These are phyloP conservation scores for Garrulus glandarius DNA, from an alignment of 2,797 vertebrate genomes.

Conservation along the genomic window DNA sequence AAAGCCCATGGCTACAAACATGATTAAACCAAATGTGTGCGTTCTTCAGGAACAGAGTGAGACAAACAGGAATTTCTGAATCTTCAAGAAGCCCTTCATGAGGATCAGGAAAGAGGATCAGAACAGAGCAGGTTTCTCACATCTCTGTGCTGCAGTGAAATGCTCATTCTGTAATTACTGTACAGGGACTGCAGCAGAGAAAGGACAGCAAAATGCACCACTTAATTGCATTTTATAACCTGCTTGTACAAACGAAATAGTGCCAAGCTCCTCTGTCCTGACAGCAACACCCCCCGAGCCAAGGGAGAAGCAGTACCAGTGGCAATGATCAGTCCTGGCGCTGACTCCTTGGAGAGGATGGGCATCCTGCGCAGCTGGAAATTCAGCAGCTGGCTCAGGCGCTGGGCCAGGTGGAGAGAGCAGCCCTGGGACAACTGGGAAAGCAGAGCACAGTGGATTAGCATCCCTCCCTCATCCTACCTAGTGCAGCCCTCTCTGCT, in stretches of 20 bases:
- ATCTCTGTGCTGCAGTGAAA: not conserved
- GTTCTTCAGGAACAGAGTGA: not conserved
- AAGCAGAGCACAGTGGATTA: not conserved
- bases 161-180: not conserved
- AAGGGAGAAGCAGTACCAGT: conserved; percentile 78
- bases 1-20: not conserved
- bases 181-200: not conserved
- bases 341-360: conserved; percentile 95
- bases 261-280: not conserved
- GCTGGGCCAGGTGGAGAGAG: conserved; percentile 94
- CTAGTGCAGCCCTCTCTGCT: not conserved
- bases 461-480: not conserved
- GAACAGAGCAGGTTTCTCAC: not conserved
- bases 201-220: not conserved
- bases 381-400: conserved; percentile 92
- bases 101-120: not conserved
- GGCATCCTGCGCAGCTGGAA: conserved; percentile 93
- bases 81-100: rapidly evolving
- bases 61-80: not conserved
- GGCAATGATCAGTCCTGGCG: conserved; percentile 92
- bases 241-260: not conserved
- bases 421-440: conserved; percentile 87
- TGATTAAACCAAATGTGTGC: not conserved
- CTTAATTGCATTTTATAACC: not conserved
- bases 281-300: not conserved